Base-by-base conservation (phyloP, 1,140 invertebrate genomes). In the Bombus huntii region DNA sequence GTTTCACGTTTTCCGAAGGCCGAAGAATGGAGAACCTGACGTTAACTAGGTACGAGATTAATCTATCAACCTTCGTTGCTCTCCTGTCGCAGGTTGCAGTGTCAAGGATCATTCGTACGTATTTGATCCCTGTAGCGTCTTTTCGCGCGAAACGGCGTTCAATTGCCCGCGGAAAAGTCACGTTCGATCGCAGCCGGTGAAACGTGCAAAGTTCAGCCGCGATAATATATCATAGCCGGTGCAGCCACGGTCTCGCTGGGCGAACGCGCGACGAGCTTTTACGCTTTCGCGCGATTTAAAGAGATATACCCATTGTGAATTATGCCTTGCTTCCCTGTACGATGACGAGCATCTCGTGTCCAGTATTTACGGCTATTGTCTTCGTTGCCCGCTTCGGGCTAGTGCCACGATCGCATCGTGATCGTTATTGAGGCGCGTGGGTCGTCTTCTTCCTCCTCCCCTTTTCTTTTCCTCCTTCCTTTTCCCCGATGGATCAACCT, bases 221-320 rank as follows among this genome's bases (percentile, higher is more conserved):
- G 89, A 90, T 90, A 90, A 89, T 76, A 82, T 68, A 84, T 87
- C 86, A 88, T 83, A 75, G 79, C 62, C 37, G 89, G 73, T 73
- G 82, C 85, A 53, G 53, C 31, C 53, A 59, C 22, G 68, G 28
- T n/a, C 28, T 34, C 47, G 71, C 76, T n/a, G 34, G 62, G 22
- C 66, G 66, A 79, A 57, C 85, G 66, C 80, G 77, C 82, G 89
- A 88, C 78, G 87, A 88, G 89, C 86, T 90, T 90, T 90, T 90
- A 90, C 89, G 89, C 89, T 90, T 90, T 90, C 89, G 89, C 89
- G 87, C 89, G 89, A 90, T 90, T 90, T 90, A 88, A 88, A 90
- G 83, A 90, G 89, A 90, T 90, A 90, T 82, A 88, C 87, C 89
- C 87, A 90, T 90, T 90, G 89, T 90, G 89, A 90, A 90, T 90